phyloP scores from a whole-genome alignment of 2,113 vertebrate genomes.

The Scortum barcoo region DNA sequence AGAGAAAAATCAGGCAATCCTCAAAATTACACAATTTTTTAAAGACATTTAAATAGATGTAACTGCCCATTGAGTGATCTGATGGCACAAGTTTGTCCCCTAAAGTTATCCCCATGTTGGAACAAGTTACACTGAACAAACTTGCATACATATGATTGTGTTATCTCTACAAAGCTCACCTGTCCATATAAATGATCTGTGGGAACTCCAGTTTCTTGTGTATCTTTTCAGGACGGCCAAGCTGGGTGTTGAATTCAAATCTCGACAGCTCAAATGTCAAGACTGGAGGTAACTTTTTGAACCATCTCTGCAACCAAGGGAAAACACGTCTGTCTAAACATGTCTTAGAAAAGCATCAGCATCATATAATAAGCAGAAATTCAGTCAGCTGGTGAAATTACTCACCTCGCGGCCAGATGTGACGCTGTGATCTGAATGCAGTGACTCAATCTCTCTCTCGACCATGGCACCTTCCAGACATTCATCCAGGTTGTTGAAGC shows the following conservation, averaged over 20 bases:
- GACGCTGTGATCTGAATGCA: slow-evolving; percentile 83
- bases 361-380: not conserved
- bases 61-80: too few species aligned
- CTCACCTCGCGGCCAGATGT: slow-evolving; percentile 91
- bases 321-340: slow-evolving; percentile 6
- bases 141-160: too few species aligned
- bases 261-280: slow-evolving; percentile 98
- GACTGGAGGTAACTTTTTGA: slow-evolving; percentile 95
- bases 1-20: slow-evolving; percentile 3
- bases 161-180: slow-evolving; percentile 81
- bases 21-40: not conserved
- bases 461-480: slow-evolving; percentile 97
- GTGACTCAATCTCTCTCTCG: slow-evolving; percentile 91
- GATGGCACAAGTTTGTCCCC: not conserved
- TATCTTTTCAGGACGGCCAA: slow-evolving; percentile 98
- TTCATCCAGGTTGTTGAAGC: slow-evolving; percentile 93
- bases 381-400: too few species aligned
- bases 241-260: slow-evolving; percentile 97
- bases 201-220: slow-evolving; percentile 97
- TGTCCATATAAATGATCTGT: slow-evolving; percentile 96
- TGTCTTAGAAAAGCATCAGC: not conserved
- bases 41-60: not conserved
- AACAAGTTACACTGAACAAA: not conserved
- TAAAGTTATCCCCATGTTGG: not conserved
- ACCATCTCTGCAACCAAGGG: slow-evolving; percentile 90